Percentiles rank a stretch among this genome's conserved stretches.
These are phyloP conservation scores for Panthera tigris DNA, from an alignment of 2,113 vertebrate genomes.

Conservation along the genomic window DNA sequence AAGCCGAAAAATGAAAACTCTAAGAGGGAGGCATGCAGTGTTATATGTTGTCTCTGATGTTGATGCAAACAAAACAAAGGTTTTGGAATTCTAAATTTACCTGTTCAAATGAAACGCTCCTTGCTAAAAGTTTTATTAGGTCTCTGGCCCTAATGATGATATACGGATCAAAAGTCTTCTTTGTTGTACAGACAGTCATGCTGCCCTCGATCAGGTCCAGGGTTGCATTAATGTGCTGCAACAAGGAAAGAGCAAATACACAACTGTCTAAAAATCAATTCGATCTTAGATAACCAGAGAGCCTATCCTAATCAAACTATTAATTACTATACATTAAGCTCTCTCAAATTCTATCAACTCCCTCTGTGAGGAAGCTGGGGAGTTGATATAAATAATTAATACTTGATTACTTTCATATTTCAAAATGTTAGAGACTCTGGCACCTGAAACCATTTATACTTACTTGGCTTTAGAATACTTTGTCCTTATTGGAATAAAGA, in stretches of 20 bases:
- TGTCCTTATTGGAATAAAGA: not conserved
- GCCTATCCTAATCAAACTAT: not conserved
- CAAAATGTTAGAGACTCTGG: not conserved
- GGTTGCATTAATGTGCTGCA: slow-evolving; percentile 89
- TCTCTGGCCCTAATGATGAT: slow-evolving; percentile 94
- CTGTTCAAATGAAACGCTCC: slow-evolving; percentile 98
- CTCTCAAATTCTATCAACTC: slow-evolving; percentile 8
- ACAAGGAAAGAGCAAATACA: slow-evolving; percentile 20
- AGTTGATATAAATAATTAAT: slow-evolving; percentile 21
- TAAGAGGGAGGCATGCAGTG: not conserved
- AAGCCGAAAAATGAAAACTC: not conserved
- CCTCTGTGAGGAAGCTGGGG: not conserved
- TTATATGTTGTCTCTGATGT: not conserved
- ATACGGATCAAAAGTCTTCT: slow-evolving; percentile 97
- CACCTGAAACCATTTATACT: not conserved
- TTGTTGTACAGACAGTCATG: slow-evolving; percentile 94
- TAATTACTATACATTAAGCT: not conserved
- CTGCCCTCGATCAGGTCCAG: slow-evolving; percentile 98
- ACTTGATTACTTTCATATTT: not conserved
- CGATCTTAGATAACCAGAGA: not conserved
- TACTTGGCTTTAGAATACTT: slow-evolving; percentile 1
- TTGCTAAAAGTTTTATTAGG: slow-evolving; percentile 95
- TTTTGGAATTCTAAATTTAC: slow-evolving; percentile 79
- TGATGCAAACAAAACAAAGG: not conserved
- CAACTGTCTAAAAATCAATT: not conserved